A percentile compares a stretch with the other conserved stretches of the same genome.
Evolutionary conservation across 2,888 invertebrate genomes (phyloP).

Genomic region (Hedya salicella): DNA sequence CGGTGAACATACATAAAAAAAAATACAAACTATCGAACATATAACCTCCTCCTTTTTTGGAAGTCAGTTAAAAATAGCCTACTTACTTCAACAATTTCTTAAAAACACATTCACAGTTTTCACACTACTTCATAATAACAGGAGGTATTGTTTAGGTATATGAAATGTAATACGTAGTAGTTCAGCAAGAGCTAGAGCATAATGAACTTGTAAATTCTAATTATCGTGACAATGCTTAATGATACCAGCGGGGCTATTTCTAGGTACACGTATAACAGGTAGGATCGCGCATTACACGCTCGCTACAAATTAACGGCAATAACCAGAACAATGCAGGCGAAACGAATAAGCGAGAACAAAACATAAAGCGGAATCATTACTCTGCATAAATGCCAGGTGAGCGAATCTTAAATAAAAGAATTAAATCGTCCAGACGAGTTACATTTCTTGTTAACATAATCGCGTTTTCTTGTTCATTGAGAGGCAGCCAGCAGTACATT

Average conservation of each 20-base stretch:
- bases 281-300: constrained; percentile 21
- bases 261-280: constrained; percentile 4
- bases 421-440: constrained; percentile 13
- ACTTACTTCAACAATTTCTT: too few species aligned
- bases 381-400: constrained; percentile 55
- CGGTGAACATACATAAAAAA: too few species aligned
- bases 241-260: constrained; percentile 21
- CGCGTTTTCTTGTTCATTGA: constrained; percentile 39
- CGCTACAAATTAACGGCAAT: constrained; percentile 27
- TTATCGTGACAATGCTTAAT: constrained; percentile 26
- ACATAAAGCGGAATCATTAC: constrained; percentile 53
- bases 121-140: not conserved
- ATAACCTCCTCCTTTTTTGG: too few species aligned
- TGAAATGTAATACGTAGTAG: not conserved
- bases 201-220: constrained; percentile 17
- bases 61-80: too few species aligned
- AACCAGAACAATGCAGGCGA: constrained; percentile 56
- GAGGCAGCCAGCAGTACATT: constrained; percentile 53
- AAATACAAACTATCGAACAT: too few species aligned
- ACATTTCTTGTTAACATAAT: constrained; percentile 43
- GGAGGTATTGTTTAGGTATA: not conserved
- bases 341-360: constrained; percentile 38
- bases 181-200: not conserved
- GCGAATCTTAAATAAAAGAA: constrained; percentile 21
- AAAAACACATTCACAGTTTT: too few species aligned